Conservation (phyloP, 1,140 invertebrate genomes). For the Drosophila biarmipes region DNA sequence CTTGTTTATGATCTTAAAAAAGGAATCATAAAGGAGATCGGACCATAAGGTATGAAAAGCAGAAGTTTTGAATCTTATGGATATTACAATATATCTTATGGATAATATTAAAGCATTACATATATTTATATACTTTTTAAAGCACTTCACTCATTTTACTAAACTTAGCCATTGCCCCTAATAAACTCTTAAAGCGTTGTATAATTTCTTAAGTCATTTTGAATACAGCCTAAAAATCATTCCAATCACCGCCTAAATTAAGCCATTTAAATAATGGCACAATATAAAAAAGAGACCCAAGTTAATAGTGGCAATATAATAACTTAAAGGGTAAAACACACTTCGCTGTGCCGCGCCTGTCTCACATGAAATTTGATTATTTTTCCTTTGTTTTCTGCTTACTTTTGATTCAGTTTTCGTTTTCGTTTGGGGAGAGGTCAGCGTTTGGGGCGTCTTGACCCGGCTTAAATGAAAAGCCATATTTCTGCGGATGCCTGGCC, state of each 20-base stretch:
- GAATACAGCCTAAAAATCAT: neutral
- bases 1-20: too few relatives aligned
- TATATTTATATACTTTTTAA: too few relatives aligned
- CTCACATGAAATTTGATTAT: conserved; percentile 24
- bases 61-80: too few relatives aligned
- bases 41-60: too few relatives aligned
- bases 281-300: neutral
- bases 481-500: conserved; percentile 72
- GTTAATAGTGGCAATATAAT: neutral
- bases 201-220: neutral
- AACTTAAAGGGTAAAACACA: conserved; percentile 8
- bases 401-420: conserved; percentile 77
- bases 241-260: neutral
- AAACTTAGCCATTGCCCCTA: too few relatives aligned
- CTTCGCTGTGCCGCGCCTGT: conserved; percentile 7
- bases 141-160: too few relatives aligned
- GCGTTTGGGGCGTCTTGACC: conserved; percentile 72
- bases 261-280: neutral
- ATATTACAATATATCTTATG: too few relatives aligned
- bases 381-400: conserved; percentile 40
- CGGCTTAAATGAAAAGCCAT: conserved; percentile 80
- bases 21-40: too few relatives aligned
- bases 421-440: conserved; percentile 60
- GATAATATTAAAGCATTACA: too few relatives aligned
- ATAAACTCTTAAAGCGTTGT: neutral